Evolutionary conservation across 2,797 vertebrate genomes (phyloP).

Genomic region (Cyclura pinguis): DNA sequence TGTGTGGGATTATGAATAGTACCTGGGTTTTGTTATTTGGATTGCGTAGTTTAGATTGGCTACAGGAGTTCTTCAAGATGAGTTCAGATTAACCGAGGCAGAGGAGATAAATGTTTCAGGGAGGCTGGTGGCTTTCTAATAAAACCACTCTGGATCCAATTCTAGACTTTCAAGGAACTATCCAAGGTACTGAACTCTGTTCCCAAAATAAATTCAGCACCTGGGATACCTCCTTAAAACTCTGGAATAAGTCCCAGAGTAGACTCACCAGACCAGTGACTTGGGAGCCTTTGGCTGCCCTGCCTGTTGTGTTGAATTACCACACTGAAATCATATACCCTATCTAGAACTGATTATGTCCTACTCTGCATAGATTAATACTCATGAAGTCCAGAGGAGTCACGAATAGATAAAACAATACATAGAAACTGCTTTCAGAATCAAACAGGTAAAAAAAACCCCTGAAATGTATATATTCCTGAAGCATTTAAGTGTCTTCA

Average conservation of each 20-base stretch:
- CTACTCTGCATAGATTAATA: not conserved
- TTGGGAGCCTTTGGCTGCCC: too few relatives aligned
- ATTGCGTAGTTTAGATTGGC: not conserved
- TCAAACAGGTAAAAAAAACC: slow-evolving; percentile 34
- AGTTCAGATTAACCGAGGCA: not conserved
- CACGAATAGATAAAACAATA: slow-evolving; percentile 15
- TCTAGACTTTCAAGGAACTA: too few relatives aligned
- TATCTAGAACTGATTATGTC: not conserved
- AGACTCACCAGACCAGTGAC: too few relatives aligned
- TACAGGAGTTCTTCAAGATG: not conserved
- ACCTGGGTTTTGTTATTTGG: not conserved
- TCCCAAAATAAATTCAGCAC: too few relatives aligned
- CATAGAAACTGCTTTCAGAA: not conserved
- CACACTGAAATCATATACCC: not conserved
- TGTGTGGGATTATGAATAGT: not conserved
- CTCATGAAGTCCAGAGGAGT: not conserved
- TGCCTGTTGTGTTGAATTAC: not conserved
- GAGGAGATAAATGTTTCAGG: not conserved
- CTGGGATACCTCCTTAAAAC: too few relatives aligned
- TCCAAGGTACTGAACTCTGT: too few relatives aligned
- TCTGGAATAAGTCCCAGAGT: too few relatives aligned
- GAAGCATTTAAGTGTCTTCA: slow-evolving; percentile 93
- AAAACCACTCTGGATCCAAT: too few relatives aligned
- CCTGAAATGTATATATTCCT: slow-evolving; percentile 76
- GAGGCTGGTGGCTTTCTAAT: not conserved